Evolutionary conservation across 2,888 invertebrate species (phyloP), one percentile per base, ranked within the genome.

Genomic region (Amorpha juglandis): DNA sequence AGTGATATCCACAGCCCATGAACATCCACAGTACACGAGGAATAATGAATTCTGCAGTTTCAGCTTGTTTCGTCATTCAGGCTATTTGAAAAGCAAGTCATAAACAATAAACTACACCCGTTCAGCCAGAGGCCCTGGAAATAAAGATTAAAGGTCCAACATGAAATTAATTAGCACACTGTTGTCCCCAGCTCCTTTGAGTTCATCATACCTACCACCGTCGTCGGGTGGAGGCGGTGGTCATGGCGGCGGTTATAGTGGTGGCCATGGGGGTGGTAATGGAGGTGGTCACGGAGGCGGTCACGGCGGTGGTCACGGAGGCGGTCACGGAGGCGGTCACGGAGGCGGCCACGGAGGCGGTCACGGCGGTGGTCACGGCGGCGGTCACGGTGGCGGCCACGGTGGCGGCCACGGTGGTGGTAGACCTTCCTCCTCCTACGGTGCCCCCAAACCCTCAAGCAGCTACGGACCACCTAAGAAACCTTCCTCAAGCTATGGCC

Each of bases 151-250:
- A 50, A 68, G 50, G 68, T n/a, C n/a, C 38, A 38, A 38, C 38
- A 38, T 9, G 2, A 38, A 38, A 66, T 65, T 50, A 69, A 67
- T 67, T 71, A 67, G 71, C 82, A 63, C 73, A 75, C 65, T 72
- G 79, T 75, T 86, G 72, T 81, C 83, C 73, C 69, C 89, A 95
- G 95, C 95, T 47, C 95, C 95, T 50, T 73, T 94, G 74, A 91
- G 93, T 66, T 92, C 94, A n/a, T 94, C 92, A 63, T 95, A 95
- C 79, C 88, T 95, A 66, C 95, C 95, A 51, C 95, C 95, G 21
- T 94, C 95, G 93, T 48, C 73, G 0, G 90, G 93, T 0, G 92
- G 94, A 70, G 66, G 67, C n/a, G 83, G 93, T 19, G 90, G 93
- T 0, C 63, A 63, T 12, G 68, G 70, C 1, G 65, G 67, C 3